phyloP scores from a whole-genome alignment of 37 sponge, comb jelly and placozoan genomes.

The Sycon ciliatum region DNA sequence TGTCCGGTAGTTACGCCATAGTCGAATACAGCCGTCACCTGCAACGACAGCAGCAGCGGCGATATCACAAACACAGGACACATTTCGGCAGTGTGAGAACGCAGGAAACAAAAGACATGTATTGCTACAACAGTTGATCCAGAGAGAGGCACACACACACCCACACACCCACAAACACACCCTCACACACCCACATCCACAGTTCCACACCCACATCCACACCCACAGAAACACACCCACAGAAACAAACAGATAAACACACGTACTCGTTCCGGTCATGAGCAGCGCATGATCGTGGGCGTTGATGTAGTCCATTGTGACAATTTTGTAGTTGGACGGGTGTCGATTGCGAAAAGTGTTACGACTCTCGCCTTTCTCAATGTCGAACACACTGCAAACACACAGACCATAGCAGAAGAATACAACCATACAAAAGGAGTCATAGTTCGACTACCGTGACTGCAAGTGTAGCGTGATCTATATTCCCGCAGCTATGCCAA shows the following conservation, averaged over 20 bases:
- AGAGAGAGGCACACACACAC: too few relatives aligned
- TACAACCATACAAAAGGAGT: too few relatives aligned
- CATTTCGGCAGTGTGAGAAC: too few relatives aligned
- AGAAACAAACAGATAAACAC: neutral
- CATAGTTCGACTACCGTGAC: too few relatives aligned
- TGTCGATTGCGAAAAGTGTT: neutral
- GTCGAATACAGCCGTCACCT: conserved; percentile 70
- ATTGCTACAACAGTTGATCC: too few relatives aligned
- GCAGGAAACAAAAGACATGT: too few relatives aligned
- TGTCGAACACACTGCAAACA: conserved; percentile 46
- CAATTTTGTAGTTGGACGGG: conserved; percentile 37
- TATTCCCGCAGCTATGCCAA: too few relatives aligned
- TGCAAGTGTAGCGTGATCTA: too few relatives aligned
- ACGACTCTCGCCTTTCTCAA: conserved; percentile 41
- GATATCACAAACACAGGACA: too few relatives aligned
- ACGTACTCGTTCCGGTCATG: conserved; percentile 63
- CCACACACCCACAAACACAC: neutral
- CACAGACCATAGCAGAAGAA: neutral
- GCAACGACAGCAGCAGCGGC: too few relatives aligned
- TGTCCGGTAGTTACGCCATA: conserved; percentile 60
- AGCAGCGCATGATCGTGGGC: conserved; percentile 73
- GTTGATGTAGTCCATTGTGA: conserved; percentile 65
- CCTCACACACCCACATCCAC: neutral
- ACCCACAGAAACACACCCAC: neutral
- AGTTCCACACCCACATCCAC: too few relatives aligned